A percentile compares a stretch with the other conserved stretches of the same genome.
phyloP scores from a whole-genome alignment of 2,113 vertebrate species.

The Notarius lentiginosus region DNA sequence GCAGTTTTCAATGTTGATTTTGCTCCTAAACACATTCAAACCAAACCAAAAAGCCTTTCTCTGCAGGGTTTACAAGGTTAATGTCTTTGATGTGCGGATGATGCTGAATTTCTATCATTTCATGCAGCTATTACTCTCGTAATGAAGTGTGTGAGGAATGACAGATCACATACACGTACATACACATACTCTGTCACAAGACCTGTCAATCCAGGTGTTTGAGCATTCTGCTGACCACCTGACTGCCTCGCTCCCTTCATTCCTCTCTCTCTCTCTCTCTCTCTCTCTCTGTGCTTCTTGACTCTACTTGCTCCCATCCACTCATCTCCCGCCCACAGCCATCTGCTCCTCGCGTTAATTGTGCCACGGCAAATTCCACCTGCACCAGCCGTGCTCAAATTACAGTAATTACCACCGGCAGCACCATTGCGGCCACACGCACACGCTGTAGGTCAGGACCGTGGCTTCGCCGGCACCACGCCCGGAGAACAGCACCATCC shows the following conservation, averaged over 20 bases:
- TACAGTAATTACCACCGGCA: conserved; percentile 73
- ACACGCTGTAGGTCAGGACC: conserved; percentile 38
- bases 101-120: background rate
- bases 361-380: conserved; percentile 77
- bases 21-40: background rate
- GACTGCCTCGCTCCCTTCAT: conserved; percentile 53
- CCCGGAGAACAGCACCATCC: background rate
- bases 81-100: background rate
- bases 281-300: background rate
- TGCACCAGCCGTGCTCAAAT: conserved; percentile 75
- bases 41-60: background rate
- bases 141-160: background rate
- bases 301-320: conserved; percentile 58
- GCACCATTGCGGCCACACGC: conserved; percentile 35
- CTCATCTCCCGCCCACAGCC: conserved; percentile 71
- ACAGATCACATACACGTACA: background rate
- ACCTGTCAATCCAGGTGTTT: conserved; percentile 68
- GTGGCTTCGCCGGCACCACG: background rate
- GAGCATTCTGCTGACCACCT: conserved; percentile 72
- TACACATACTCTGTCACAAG: conserved; percentile 35
- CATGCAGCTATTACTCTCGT: background rate
- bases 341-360: conserved; percentile 79
- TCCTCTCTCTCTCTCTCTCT: background rate
- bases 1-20: background rate
- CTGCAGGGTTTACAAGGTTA: background rate